Conservation (phyloP, 2,888 invertebrate species). For the Germaria angustata region DNA sequence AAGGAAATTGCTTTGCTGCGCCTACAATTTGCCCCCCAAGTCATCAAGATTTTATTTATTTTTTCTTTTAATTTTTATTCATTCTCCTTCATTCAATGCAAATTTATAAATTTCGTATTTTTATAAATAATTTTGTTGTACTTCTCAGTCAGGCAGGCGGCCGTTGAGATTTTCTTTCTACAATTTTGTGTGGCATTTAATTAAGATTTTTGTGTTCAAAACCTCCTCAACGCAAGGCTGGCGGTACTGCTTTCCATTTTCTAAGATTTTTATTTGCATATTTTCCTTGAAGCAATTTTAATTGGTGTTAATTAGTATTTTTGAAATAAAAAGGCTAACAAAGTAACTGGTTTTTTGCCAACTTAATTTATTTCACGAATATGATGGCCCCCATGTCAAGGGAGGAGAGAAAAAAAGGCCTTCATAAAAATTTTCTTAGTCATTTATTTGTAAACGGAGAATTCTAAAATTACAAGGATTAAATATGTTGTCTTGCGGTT, state of each 20-base stretch:
- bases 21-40: not conserved
- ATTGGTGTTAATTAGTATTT: constrained; percentile 66
- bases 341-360: constrained; percentile 1
- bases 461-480: constrained; percentile 29
- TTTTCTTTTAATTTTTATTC: not conserved
- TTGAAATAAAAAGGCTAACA: not conserved
- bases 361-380: constrained; percentile 25
- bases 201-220: constrained; percentile 8
- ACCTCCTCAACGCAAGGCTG: not conserved
- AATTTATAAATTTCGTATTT: constrained; percentile 44
- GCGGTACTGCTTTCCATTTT: not conserved
- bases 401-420: not conserved
- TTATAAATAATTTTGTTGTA: constrained; percentile 17
- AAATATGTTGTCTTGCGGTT: constrained; percentile 7
- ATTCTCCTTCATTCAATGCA: constrained; percentile 39
- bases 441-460: not conserved
- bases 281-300: constrained; percentile 33
- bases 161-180: constrained; percentile 4
- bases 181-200: constrained; percentile 13
- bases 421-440: not conserved
- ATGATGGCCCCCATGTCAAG: not conserved
- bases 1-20: constrained; percentile 57
- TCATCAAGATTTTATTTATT: constrained; percentile 5
- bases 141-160: not conserved
- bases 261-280: not conserved